Evolutionary conservation across 2,113 vertebrate genomes (phyloP).

Genomic region (Stomatorhinus ivindoensis): DNA sequence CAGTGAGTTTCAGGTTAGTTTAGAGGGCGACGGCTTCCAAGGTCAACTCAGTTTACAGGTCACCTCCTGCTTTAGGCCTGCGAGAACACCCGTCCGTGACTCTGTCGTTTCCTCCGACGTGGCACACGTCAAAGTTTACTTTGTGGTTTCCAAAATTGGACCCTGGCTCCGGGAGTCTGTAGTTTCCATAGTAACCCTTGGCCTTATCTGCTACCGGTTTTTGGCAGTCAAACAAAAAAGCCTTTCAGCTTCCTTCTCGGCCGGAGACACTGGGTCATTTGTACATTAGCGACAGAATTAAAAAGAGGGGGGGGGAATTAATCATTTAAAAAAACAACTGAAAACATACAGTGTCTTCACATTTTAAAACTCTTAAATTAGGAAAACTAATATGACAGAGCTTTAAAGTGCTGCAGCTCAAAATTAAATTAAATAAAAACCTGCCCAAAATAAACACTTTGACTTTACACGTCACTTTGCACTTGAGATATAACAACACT

Average conservation of each 20-base stretch:
- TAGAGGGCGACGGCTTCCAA: conserved; percentile 40
- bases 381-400: background rate
- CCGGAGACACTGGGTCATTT: conserved; percentile 42
- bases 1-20: background rate
- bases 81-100: conserved; percentile 74
- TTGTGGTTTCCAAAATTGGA: conserved; percentile 94
- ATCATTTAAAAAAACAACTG: conserved; percentile 14
- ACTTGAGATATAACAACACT: background rate
- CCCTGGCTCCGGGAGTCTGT: conserved; percentile 80
- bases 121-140: conserved; percentile 89
- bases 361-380: conserved; percentile 23
- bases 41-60: conserved; percentile 74
- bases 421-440: background rate
- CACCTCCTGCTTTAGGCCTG: conserved; percentile 69
- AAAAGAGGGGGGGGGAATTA: conserved; percentile 18
- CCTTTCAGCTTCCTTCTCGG: conserved; percentile 71
- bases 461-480: background rate
- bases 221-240: conserved; percentile 75
- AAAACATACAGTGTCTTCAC: background rate
- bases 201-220: conserved; percentile 83
- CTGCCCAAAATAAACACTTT: background rate
- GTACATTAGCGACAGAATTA: background rate
- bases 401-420: background rate
- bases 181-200: conserved; percentile 79
- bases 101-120: conserved; percentile 47